A percentile compares a stretch with the other conserved stretches of the same genome.
Evolutionary conservation across 2,797 vertebrate species (phyloP).

Genomic region (Oophaga sylvatica): DNA sequence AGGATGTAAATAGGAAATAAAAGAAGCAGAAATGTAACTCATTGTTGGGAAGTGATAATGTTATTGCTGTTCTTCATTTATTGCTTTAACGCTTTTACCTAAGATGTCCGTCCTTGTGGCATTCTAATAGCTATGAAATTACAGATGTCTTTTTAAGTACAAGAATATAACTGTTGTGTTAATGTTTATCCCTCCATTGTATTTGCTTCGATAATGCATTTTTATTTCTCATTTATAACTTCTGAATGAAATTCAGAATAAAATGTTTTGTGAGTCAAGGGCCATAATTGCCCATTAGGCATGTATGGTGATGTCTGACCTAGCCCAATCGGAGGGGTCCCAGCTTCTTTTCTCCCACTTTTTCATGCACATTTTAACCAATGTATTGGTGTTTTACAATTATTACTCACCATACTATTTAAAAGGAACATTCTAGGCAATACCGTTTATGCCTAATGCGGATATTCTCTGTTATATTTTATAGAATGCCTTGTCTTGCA

Average conservation of each 20-base stretch:
- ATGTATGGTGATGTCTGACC: too few species aligned
- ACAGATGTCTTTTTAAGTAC: not conserved
- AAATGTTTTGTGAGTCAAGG: not conserved
- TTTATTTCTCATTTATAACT: not conserved
- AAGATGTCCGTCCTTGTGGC: not conserved
- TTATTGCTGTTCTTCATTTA: not conserved
- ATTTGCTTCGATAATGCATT: not conserved
- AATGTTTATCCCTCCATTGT: not conserved
- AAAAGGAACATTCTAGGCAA: too few species aligned
- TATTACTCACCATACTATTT: too few species aligned
- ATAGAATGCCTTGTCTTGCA: too few species aligned
- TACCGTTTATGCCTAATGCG: too few species aligned
- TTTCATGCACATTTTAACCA: too few species aligned
- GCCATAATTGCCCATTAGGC: too few species aligned
- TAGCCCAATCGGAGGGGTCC: too few species aligned
- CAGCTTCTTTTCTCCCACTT: too few species aligned
- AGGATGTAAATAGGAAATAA: not conserved
- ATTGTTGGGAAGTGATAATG: not conserved
- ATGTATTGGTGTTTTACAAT: too few species aligned
- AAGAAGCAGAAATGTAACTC: not conserved
- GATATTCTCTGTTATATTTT: too few species aligned
- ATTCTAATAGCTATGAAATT: not conserved
- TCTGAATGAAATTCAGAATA: not conserved
- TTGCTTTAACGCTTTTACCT: not conserved
- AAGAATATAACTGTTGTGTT: not conserved